Percentiles rank a stretch among this genome's conserved stretches.
phyloP scores from a whole-genome alignment of 2,888 invertebrate genomes.

The Temnothorax unifasciatus region DNA sequence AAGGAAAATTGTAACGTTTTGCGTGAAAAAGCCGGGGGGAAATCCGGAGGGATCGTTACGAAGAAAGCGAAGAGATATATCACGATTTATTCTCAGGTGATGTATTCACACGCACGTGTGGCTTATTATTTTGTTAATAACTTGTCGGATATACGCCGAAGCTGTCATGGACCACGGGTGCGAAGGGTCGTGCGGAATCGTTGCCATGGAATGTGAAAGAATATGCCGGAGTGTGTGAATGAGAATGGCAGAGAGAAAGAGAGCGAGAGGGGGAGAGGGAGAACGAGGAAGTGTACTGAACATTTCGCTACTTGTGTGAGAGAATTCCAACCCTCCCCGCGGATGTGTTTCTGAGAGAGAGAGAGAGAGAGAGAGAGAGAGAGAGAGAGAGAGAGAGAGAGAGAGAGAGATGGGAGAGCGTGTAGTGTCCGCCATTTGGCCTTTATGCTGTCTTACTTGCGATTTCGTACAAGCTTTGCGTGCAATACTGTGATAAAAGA shows the following conservation, averaged over 20 bases:
- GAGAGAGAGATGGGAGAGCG: slow-evolving; percentile 62
- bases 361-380: slow-evolving; percentile 54
- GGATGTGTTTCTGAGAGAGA: slow-evolving; percentile 42
- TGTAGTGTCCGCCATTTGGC: slow-evolving; percentile 81
- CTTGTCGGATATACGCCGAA: slow-evolving; percentile 75
- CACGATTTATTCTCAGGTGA: slow-evolving; percentile 73
- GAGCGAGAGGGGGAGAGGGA: slow-evolving; percentile 31
- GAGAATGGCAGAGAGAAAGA: slow-evolving; percentile 28
- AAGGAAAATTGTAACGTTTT: slow-evolving; percentile 18
- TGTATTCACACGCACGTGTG: slow-evolving; percentile 55
- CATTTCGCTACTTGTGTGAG: slow-evolving; percentile 67
- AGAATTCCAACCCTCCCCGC: slow-evolving; percentile 64
- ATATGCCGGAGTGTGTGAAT: slow-evolving; percentile 18
- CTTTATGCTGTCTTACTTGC: slow-evolving; percentile 84
- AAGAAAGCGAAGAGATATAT: slow-evolving; percentile 32
- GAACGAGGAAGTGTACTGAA: slow-evolving; percentile 18
- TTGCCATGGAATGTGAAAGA: slow-evolving; percentile 67
- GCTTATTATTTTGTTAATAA: slow-evolving; percentile 82
- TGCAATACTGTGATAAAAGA: slow-evolving; percentile 83
- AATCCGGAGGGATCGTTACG: background rate
- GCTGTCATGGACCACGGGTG: slow-evolving; percentile 74
- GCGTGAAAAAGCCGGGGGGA: slow-evolving; percentile 8
- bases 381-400: no score
- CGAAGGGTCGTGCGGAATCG: slow-evolving; percentile 55
- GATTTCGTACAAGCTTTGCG: slow-evolving; percentile 83